phyloP scores from a whole-genome alignment of 1,140 invertebrate species.

The Orius insidiosus region DNA sequence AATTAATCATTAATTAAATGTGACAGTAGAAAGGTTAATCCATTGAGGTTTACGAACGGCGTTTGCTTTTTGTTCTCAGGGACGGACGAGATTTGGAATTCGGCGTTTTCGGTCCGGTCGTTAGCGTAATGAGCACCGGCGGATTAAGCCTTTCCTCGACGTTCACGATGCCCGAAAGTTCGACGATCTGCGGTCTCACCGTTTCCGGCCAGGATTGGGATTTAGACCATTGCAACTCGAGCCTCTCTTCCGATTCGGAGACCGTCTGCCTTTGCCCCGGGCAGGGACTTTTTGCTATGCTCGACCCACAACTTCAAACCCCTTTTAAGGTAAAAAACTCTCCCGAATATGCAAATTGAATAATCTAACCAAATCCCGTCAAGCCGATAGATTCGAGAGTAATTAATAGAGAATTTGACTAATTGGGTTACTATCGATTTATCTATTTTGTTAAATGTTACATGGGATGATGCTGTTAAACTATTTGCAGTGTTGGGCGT shows the following conservation, averaged over 20 bases:
- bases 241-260: slow-evolving; percentile 22
- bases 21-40: no score
- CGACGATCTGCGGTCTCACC: slow-evolving; percentile 12
- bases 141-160: slow-evolving; percentile 12
- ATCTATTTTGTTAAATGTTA: no score
- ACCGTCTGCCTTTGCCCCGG: slow-evolving; percentile 18
- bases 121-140: slow-evolving; percentile 26
- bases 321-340: not conserved
- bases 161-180: slow-evolving; percentile 24
- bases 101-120: slow-evolving; percentile 40
- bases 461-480: no score
- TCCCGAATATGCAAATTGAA: no score
- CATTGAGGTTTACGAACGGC: no score
- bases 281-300: slow-evolving; percentile 16
- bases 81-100: slow-evolving; percentile 46
- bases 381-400: no score
- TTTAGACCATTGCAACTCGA: slow-evolving; percentile 29
- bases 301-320: slow-evolving; percentile 9
- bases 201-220: slow-evolving; percentile 26
- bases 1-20: no score
- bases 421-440: no score
- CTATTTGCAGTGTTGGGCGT: no score
- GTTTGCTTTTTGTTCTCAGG: slow-evolving; percentile 27
- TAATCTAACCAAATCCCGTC: no score
- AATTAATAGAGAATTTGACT: no score